Evolutionary conservation across 2,797 vertebrate species (phyloP).

Genomic region (Sciaenops ocellatus): DNA sequence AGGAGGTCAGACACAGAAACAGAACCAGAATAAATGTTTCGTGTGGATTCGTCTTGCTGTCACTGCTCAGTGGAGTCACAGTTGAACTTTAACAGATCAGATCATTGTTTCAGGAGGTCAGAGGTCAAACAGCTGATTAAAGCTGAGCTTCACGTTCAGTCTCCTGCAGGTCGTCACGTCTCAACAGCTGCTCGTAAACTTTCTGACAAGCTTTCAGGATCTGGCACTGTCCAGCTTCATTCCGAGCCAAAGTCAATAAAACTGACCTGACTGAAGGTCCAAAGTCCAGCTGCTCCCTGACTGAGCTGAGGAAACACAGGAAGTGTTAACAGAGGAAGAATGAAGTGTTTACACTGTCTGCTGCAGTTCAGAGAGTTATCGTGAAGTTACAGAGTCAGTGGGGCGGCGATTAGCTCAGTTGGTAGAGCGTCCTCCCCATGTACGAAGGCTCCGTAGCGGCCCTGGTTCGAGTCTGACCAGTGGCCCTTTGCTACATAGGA

Average conservation of each 20-base stretch:
- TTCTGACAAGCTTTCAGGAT: too few relatives aligned
- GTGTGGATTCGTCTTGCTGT: neutral
- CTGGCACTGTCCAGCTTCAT: neutral
- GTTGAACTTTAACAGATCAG: too few relatives aligned
- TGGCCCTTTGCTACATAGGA: too few relatives aligned
- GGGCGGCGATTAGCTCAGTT: too few relatives aligned
- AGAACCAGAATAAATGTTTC: neutral
- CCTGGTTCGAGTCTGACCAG: too few relatives aligned
- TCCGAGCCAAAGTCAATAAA: slow-evolving; percentile 4
- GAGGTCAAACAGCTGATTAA: too few relatives aligned
- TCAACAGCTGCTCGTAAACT: too few relatives aligned
- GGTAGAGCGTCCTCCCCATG: too few relatives aligned
- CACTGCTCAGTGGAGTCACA: neutral
- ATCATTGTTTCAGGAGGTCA: neutral
- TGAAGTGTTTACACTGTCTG: neutral
- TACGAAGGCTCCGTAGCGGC: too few relatives aligned
- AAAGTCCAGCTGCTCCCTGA: neutral
- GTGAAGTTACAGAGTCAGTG: too few relatives aligned
- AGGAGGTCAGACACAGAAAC: too few relatives aligned
- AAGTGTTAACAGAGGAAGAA: neutral
- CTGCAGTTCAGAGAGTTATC: too few relatives aligned
- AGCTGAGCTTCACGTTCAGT: neutral
- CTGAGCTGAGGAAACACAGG: neutral
- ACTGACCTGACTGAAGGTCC: neutral
- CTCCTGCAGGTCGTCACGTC: neutral